Conservation (phyloP, 2,888 invertebrate species). For the Drosophila imparisetae region DNA sequence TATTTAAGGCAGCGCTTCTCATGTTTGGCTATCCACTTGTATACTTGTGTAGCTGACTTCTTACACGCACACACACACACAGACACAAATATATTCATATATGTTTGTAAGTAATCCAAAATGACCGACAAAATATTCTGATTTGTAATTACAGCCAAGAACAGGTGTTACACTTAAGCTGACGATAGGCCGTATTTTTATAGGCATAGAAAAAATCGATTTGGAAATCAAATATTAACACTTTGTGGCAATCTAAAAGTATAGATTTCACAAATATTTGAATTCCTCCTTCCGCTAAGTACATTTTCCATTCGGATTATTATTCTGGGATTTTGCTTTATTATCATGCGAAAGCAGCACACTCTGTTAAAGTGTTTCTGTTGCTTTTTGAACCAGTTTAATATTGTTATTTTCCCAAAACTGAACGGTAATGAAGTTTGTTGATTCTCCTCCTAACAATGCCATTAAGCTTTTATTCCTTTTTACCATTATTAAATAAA, state of each 20-base stretch:
- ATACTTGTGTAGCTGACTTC: conserved; percentile 7
- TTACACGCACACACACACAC: conserved; percentile 10
- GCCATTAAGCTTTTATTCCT: neutral
- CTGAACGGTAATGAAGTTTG: neutral
- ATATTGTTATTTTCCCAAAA: neutral
- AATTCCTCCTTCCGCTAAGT: neutral
- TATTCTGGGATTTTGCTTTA: neutral
- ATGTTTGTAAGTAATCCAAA: neutral
- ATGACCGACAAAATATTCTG: neutral
- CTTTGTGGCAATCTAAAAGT: neutral
- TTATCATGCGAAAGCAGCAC: neutral
- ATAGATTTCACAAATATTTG: neutral
- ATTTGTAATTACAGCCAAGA: neutral
- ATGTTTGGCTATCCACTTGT: conserved; percentile 9
- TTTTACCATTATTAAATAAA: neutral
- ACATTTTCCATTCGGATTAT: neutral
- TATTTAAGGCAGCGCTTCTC: conserved; percentile 15
- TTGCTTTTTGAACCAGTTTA: neutral
- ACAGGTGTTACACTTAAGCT: neutral
- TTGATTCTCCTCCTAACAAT: neutral
- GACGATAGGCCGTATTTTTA: neutral
- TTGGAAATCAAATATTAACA: neutral
- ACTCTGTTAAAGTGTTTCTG: neutral
- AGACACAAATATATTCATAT: neutral
- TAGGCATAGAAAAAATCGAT: neutral